Conservation (phyloP, 2,113 vertebrate genomes). For the Seriola quinqueradiata region DNA sequence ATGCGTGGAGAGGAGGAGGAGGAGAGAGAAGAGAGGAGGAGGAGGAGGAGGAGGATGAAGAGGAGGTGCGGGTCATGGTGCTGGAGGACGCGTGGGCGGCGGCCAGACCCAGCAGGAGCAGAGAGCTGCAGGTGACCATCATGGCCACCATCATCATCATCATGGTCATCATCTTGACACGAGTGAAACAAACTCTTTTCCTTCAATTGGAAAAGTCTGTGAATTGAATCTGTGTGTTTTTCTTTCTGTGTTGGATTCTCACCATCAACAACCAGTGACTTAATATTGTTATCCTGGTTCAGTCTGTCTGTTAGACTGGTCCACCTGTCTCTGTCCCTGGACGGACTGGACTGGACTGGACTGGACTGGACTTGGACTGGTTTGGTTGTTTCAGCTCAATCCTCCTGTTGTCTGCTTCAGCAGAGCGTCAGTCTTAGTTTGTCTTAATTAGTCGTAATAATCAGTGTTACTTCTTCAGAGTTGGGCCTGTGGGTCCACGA, state of each 20-base stretch:
- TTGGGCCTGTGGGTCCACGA: no score
- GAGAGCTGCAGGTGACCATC: slow-evolving; percentile 78
- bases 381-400: no score
- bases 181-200: background rate
- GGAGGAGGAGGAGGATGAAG: slow-evolving; percentile 37
- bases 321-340: background rate
- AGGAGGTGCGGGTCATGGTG: slow-evolving; percentile 52
- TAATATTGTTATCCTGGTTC: no score
- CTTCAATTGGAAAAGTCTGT: background rate
- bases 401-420: slow-evolving; percentile 3
- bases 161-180: slow-evolving; percentile 78
- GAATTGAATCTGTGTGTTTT: no score
- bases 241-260: no score
- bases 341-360: no score
- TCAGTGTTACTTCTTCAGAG: no score
- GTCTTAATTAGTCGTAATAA: no score
- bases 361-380: no score
- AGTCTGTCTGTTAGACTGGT: background rate
- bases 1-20: slow-evolving; percentile 79
- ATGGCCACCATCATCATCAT: slow-evolving; percentile 78
- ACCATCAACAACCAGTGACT: no score
- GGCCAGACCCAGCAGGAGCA: slow-evolving; percentile 77
- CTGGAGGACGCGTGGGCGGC: slow-evolving; percentile 71
- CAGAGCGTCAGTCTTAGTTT: background rate
- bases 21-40: slow-evolving; percentile 56